Conservation (phyloP, 2,113 vertebrate species). For the Lepisosteus oculatus region DNA sequence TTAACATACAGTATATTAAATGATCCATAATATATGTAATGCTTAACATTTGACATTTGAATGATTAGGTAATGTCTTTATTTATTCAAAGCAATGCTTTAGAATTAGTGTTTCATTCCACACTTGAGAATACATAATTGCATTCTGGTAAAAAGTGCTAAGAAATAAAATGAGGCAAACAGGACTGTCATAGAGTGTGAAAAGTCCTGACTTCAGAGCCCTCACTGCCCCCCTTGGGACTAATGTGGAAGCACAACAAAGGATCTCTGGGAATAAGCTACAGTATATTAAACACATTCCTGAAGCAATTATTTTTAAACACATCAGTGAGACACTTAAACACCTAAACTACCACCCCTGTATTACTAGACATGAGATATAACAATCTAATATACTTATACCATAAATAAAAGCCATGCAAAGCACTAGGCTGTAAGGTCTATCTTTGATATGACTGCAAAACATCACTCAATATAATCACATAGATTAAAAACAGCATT, state of each 20-base stretch:
- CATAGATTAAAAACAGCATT: too few relatives aligned
- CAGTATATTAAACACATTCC: slow-evolving; percentile 1
- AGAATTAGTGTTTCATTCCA: too few relatives aligned
- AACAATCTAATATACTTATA: not conserved
- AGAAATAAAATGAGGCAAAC: not conserved
- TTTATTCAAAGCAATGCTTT: too few relatives aligned
- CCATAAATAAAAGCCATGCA: slow-evolving; percentile 4
- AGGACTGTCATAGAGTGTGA: not conserved
- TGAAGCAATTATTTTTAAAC: not conserved
- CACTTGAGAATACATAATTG: not conserved
- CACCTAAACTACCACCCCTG: not conserved
- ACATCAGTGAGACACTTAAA: not conserved
- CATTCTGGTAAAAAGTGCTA: not conserved
- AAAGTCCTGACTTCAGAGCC: not conserved
- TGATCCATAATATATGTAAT: too few relatives aligned
- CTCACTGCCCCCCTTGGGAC: not conserved
- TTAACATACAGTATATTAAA: too few relatives aligned
- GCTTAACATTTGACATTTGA: not conserved
- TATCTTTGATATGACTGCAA: not conserved
- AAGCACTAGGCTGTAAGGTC: not conserved
- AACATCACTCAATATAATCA: not conserved
- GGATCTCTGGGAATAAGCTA: not conserved
- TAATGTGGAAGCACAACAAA: slow-evolving; percentile 6
- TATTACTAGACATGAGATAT: not conserved
- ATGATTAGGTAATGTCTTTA: not conserved